phyloP scores from a whole-genome alignment of 2,797 vertebrate species.

The Anguilla megastoma region DNA sequence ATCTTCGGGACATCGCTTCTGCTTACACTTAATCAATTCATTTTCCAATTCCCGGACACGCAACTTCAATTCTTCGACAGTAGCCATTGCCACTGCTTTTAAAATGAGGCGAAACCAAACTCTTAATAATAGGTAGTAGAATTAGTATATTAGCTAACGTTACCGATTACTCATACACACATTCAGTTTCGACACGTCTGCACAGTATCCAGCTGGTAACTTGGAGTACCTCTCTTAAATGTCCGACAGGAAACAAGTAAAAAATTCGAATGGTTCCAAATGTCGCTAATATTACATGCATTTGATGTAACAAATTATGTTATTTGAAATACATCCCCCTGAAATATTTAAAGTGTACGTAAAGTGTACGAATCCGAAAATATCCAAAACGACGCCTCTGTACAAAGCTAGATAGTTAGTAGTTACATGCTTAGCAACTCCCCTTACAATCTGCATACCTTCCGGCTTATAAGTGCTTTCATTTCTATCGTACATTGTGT shows the following conservation, averaged over 20 bases:
- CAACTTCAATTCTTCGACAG: slow-evolving; percentile 79
- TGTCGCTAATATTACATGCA: slow-evolving; percentile 12
- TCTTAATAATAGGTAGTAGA: background rate
- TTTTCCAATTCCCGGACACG: slow-evolving; percentile 85
- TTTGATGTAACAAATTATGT: background rate
- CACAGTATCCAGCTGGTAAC: slow-evolving; percentile 54
- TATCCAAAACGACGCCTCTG: background rate
- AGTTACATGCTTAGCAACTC: background rate
- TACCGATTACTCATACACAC: background rate
- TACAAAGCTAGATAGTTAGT: background rate
- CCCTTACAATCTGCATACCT: background rate
- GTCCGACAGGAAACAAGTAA: slow-evolving; percentile 59
- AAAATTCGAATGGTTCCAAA: fast-evolving
- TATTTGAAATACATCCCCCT: background rate
- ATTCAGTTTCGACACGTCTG: slow-evolving; percentile 65
- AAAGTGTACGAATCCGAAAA: background rate
- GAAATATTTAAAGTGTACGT: background rate
- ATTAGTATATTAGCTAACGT: background rate
- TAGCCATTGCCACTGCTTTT: slow-evolving; percentile 60
- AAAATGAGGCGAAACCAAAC: background rate
- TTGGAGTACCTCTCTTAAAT: slow-evolving; percentile 46
- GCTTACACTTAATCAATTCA: slow-evolving; percentile 79
- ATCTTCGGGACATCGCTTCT: slow-evolving; percentile 60
- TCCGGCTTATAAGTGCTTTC: background rate
- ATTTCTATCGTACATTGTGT: background rate